A percentile compares a stretch with the other conserved stretches of the same genome.
phyloP scores from a whole-genome alignment of 1,140 invertebrate species.

The Euwallacea fornicatus region DNA sequence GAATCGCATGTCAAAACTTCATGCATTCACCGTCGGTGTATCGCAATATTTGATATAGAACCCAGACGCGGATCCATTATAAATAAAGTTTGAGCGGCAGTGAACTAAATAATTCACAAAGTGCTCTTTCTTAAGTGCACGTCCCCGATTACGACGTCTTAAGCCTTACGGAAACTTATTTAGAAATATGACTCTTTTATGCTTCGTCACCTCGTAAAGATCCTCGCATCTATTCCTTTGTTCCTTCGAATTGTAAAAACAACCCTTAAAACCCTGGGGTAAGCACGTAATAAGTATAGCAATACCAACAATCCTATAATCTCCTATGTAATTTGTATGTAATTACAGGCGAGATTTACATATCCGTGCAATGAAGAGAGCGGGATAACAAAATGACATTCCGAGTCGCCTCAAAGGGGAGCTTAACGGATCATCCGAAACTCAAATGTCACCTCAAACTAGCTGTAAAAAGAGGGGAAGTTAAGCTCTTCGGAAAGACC shows the following conservation, averaged over 20 bases:
- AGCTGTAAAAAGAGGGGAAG: conserved; percentile 37
- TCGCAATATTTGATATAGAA: not conserved
- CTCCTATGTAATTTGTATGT: conserved; percentile 34
- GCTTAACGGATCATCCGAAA: conserved; percentile 41
- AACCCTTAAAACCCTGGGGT: not conserved
- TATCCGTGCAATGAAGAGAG: conserved; percentile 30
- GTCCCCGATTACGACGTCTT: not conserved
- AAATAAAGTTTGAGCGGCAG: conserved; percentile 13
- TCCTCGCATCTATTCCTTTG: conserved; percentile 7
- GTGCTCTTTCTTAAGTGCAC: conserved; percentile 9
- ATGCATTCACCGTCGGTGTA: not conserved
- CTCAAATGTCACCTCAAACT: conserved; percentile 42
- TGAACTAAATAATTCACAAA: conserved; percentile 19
- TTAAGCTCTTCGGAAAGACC: conserved; percentile 30
- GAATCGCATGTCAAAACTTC: too few species aligned
- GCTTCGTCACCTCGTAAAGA: not conserved
- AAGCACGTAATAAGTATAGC: conserved; percentile 6
- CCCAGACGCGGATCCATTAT: conserved; percentile 15
- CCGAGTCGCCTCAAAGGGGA: conserved; percentile 27
- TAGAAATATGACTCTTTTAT: not conserved
- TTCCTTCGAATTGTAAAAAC: too few species aligned
- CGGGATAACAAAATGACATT: conserved; percentile 36
- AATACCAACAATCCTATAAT: conserved; percentile 15
- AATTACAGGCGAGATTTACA: conserved; percentile 36
- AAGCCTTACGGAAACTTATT: not conserved